Percentiles rank a stretch among this genome's conserved stretches.
Conservation (phyloP, 2,797 vertebrate genomes). For the Sebastes nivosus region DNA sequence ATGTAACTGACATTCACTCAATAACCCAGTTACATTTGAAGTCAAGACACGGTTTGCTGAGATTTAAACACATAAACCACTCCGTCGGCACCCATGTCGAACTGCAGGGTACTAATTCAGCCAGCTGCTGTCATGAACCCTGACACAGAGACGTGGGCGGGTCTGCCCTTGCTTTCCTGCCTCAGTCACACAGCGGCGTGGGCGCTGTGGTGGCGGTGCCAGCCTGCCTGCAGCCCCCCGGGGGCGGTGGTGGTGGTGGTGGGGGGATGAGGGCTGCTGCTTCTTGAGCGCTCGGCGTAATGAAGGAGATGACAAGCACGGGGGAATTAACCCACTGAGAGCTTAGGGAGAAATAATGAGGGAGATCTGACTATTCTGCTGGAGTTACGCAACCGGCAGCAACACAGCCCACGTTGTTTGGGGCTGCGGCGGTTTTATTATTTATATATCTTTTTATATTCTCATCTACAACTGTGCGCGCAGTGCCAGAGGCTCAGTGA, state of each 20-base stretch:
- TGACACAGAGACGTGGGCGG: conserved; percentile 39
- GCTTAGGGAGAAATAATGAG: conserved; percentile 75
- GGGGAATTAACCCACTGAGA: conserved; percentile 71
- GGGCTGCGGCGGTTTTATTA: conserved; percentile 51
- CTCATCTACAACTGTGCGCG: conserved; percentile 43
- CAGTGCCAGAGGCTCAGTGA: conserved; percentile 32
- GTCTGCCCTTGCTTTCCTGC: conserved; percentile 26
- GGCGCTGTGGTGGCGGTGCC: conserved; percentile 37
- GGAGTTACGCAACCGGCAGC: conserved; percentile 73
- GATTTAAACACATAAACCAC: conserved; percentile 25
- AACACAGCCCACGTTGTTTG: conserved; percentile 68
- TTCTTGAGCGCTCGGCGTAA: conserved; percentile 51
- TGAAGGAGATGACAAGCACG: conserved; percentile 70
- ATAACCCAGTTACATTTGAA: conserved; percentile 14
- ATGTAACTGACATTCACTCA: conserved; percentile 53
- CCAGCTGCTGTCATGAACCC: conserved; percentile 31
- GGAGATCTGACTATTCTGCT: conserved; percentile 70
- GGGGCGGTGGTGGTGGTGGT: background rate
- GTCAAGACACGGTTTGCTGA: conserved; percentile 17
- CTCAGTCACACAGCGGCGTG: conserved; percentile 5
- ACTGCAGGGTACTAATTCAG: conserved; percentile 17
- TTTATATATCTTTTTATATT: conserved; percentile 58
- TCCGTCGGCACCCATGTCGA: conserved; percentile 18
- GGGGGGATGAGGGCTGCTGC: conserved; percentile 27
- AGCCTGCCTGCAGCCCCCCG: conserved; percentile 35